Conservation (phyloP, 92 coral and sea anemone genomes). For the Anthopleura xanthogrammica region DNA sequence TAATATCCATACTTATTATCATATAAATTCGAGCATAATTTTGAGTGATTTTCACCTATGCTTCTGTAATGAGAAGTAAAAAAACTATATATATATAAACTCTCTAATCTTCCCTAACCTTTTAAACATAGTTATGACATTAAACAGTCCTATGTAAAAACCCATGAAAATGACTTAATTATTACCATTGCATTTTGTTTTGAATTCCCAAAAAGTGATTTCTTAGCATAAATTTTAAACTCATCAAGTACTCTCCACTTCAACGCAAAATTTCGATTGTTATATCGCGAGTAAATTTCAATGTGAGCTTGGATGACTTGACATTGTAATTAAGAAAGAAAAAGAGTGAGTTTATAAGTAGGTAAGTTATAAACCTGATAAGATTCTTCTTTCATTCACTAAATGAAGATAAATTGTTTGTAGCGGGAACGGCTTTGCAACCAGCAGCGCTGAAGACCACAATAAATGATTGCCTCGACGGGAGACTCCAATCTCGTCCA, state of each 20-base stretch:
- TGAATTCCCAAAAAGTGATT: neutral
- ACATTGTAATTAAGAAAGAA: neutral
- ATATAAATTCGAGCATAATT: neutral
- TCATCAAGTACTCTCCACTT: neutral
- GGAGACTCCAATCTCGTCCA: neutral
- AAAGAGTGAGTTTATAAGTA: neutral
- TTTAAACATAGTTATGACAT: neutral
- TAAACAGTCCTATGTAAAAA: neutral
- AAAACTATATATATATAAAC: too few relatives aligned
- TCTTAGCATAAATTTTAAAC: neutral
- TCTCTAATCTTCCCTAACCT: neutral
- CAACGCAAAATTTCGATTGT: neutral
- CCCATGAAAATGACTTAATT: neutral
- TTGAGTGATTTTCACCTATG: neutral
- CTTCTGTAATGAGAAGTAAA: too few relatives aligned
- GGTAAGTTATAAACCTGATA: neutral
- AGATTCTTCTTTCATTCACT: neutral
- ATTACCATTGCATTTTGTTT: neutral
- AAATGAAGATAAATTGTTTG: constrained; percentile 22
- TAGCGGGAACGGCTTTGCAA: constrained; percentile 8
- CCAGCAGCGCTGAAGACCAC: constrained; percentile 19
- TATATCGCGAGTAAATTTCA: neutral
- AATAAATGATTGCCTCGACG: neutral
- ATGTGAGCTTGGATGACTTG: neutral
- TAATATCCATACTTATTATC: neutral